Evolutionary conservation across 2,797 vertebrate species (phyloP), one percentile per base, ranked within the genome.

Genomic region (Calcarius lapponicus): DNA sequence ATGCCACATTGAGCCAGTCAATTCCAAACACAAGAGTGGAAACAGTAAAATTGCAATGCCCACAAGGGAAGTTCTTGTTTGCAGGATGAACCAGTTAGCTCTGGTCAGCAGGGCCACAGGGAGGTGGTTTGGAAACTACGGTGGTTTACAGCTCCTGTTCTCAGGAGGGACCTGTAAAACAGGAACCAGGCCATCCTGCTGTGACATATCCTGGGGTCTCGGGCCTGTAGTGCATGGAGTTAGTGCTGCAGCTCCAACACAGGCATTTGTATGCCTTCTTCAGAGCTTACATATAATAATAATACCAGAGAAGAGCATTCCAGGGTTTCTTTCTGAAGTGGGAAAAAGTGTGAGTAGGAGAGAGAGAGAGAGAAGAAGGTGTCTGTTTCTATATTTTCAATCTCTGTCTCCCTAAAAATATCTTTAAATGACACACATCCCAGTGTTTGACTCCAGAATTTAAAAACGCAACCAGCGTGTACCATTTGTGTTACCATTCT

Each of bases 381-480:
- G 10, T 57, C 50, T 67, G 26, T 53, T 92, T 60, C 69, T 86
- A 0, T 62, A 76, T 54, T 73, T 66, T 72, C 64, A 61, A 29
- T 47, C 18, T 92, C n/a, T 57, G 4, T 24, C 60, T 88, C 53
- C 24, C 36, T 91, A 90, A 88, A 94, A 93, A 61, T 80, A 86
- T 25, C 50, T 67, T 73, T 61, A 80, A 90, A 85, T 93, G 56
- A 93, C 76, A 94, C 5, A 1, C 17, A 85, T 53, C n/a, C 18
- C 50, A 74, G 8, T 29, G 42, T 42, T 38, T 64, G 64, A 73
- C 90, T 96, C 31, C 56, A 88, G 40, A 92, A 94, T 74, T 78
- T 64, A 38, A 32, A 90, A 88, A 24, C 28, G 18, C 67, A 86
- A 93, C 65, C 42, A 45, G 72, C 0, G 0, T 1, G 0, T 36